Percentiles rank a stretch among this genome's conserved stretches.
These are phyloP conservation scores for Scaptomyza graminum DNA, from an alignment of 1,140 invertebrate species.

Conservation along the genomic window DNA sequence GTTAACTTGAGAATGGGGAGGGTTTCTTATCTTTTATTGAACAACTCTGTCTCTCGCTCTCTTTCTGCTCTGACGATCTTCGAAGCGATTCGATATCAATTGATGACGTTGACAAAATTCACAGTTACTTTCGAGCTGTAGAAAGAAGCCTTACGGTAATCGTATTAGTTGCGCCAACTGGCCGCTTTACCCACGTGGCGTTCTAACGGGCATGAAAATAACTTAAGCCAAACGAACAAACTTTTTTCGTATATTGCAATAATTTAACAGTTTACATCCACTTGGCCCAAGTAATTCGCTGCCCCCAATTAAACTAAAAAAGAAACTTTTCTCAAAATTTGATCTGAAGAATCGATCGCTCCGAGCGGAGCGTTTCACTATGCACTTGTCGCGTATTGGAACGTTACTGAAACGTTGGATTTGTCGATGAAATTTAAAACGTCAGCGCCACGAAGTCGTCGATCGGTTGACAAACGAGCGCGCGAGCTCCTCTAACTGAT, in stretches of 20 bases:
- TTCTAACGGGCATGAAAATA: slow-evolving; percentile 76
- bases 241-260: slow-evolving; percentile 53
- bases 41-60: neutral
- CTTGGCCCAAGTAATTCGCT: slow-evolving; percentile 84
- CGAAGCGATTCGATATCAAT: neutral
- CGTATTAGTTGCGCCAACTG: slow-evolving; percentile 8
- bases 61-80: neutral
- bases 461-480: slow-evolving; percentile 45
- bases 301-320: slow-evolving; percentile 16
- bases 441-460: slow-evolving; percentile 63
- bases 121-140: neutral
- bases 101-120: slow-evolving; percentile 34
- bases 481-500: slow-evolving; percentile 26
- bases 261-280: slow-evolving; percentile 79
- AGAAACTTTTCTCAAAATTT: neutral
- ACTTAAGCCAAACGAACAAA: slow-evolving; percentile 84
- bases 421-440: slow-evolving; percentile 78
- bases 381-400: slow-evolving; percentile 83
- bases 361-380: slow-evolving; percentile 47
- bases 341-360: slow-evolving; percentile 22
- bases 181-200: slow-evolving; percentile 57
- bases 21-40: slow-evolving; percentile 13
- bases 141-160: neutral
- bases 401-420: slow-evolving; percentile 79
- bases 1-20: neutral